Conservation (phyloP, 2,888 invertebrate species). For the Labia minor region DNA sequence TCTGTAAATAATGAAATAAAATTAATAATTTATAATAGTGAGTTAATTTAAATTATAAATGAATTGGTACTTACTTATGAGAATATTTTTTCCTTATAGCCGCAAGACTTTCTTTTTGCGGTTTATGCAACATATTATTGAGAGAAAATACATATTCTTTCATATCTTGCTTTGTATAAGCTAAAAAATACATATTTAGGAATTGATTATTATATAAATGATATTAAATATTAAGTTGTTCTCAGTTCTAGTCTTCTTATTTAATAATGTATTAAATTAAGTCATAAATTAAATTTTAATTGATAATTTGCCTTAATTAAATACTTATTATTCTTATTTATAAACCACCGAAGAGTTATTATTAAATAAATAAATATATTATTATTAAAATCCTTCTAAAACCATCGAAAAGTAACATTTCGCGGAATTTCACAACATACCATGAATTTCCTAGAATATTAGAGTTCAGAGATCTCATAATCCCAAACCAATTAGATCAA, state of each 20-base stretch:
- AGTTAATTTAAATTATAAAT: background rate
- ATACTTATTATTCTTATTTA: too few relatives aligned
- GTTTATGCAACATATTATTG: conserved; percentile 64
- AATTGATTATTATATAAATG: too few relatives aligned
- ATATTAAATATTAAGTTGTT: too few relatives aligned
- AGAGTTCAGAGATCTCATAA: too few relatives aligned
- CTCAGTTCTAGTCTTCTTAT: background rate
- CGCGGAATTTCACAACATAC: too few relatives aligned
- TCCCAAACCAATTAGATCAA: too few relatives aligned
- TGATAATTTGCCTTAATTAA: too few relatives aligned
- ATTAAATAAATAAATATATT: too few relatives aligned
- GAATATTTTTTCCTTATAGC: conserved; percentile 89
- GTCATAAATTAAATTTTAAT: background rate
- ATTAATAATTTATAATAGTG: background rate
- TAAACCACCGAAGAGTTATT: too few relatives aligned
- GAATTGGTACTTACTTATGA: conserved; percentile 57
- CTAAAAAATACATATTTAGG: conserved; percentile 43
- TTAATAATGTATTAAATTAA: background rate
- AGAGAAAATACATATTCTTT: conserved; percentile 56
- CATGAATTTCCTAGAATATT: too few relatives aligned
- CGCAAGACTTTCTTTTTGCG: conserved; percentile 66
- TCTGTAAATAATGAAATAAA: conserved; percentile 37
- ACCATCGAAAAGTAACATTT: too few relatives aligned
- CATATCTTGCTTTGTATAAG: conserved; percentile 66
- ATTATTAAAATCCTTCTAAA: too few relatives aligned